Evolutionary conservation across 2,888 invertebrate species (phyloP).

Genomic region (Diabrotica balteata): DNA sequence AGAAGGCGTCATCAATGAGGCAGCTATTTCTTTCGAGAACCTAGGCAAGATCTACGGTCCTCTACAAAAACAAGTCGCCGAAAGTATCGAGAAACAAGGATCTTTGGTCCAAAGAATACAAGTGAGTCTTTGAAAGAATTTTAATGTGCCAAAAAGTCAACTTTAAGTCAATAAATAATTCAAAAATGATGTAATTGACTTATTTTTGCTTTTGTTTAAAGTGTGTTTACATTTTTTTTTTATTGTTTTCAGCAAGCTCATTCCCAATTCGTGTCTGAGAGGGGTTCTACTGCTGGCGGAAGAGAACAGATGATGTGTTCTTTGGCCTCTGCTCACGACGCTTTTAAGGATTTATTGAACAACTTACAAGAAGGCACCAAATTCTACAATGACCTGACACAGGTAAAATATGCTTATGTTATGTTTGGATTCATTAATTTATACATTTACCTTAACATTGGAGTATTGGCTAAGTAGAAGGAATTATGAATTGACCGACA

Average conservation of each 20-base stretch:
- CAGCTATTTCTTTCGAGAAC: slow-evolving; percentile 72
- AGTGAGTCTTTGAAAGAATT: slow-evolving; percentile 52
- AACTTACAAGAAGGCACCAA: slow-evolving; percentile 96
- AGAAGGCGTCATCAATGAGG: slow-evolving; percentile 82
- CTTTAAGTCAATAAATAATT: too few relatives aligned
- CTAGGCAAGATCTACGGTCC: slow-evolving; percentile 79
- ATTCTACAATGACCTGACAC: slow-evolving; percentile 93
- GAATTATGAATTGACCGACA: too few relatives aligned
- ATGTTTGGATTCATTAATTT: neutral
- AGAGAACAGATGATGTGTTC: slow-evolving; percentile 84
- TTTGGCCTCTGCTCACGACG: slow-evolving; percentile 90
- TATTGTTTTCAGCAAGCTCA: slow-evolving; percentile 62
- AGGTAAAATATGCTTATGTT: slow-evolving; percentile 59
- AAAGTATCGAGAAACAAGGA: slow-evolving; percentile 77
- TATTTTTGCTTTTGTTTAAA: too few relatives aligned
- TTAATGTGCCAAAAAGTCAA: too few relatives aligned
- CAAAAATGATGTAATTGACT: too few relatives aligned
- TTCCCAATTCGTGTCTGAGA: slow-evolving; percentile 68
- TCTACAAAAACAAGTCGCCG: slow-evolving; percentile 78
- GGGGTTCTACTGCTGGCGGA: slow-evolving; percentile 69
- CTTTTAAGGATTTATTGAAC: slow-evolving; percentile 86
- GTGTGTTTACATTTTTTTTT: slow-evolving; percentile 7
- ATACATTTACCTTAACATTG: too few relatives aligned
- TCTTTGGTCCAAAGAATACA: slow-evolving; percentile 73
- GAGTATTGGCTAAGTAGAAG: too few relatives aligned